Percentiles rank a stretch among this genome's conserved stretches.
Evolutionary conservation across 2,113 vertebrate genomes (phyloP).

Genomic region (Perca schrenkii): DNA sequence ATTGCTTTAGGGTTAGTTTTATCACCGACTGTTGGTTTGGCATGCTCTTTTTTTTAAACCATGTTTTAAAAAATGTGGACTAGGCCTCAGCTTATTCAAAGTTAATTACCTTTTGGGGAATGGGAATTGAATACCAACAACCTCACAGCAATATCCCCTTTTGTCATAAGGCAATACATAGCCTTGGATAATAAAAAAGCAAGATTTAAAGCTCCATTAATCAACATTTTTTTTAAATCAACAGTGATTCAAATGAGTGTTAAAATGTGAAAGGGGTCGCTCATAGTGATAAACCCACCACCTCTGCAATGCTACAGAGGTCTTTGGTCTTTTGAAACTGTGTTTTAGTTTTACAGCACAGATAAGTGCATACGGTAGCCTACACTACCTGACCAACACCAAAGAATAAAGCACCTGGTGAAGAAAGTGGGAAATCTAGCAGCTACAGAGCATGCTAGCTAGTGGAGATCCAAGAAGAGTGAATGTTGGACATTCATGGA

Average conservation of each 20-base stretch:
- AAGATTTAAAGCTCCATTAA: not conserved
- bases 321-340: too few relatives aligned
- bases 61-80: too few relatives aligned
- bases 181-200: not conserved
- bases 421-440: not conserved
- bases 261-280: not conserved
- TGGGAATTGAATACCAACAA: conserved; percentile 14
- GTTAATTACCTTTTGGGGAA: not conserved
- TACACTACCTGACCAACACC: not conserved
- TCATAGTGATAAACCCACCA: not conserved
- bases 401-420: not conserved
- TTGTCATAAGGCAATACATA: not conserved
- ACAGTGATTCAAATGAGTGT: not conserved
- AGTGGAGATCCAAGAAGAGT: not conserved
- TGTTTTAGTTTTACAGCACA: not conserved
- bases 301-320: too few relatives aligned
- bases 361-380: not conserved
- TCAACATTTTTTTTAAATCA: not conserved
- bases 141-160: not conserved
- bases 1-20: too few relatives aligned
- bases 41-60: too few relatives aligned
- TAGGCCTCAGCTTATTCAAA: not conserved
- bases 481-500: conserved; percentile 6
- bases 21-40: too few relatives aligned
- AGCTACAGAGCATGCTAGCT: not conserved